Conservation (phyloP, 2,888 invertebrate genomes). For the Lysandra bellargus region DNA sequence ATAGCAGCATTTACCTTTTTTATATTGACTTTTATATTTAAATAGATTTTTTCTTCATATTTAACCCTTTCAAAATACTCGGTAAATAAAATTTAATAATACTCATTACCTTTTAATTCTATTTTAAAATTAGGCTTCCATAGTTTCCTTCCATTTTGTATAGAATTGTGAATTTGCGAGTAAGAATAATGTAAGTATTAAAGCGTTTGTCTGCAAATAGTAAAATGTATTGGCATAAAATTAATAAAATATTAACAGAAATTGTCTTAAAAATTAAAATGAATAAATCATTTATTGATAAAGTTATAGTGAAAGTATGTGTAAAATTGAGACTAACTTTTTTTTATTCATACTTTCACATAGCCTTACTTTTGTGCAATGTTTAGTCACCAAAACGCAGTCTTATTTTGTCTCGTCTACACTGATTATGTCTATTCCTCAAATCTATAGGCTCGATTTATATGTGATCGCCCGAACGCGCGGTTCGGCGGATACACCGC, state of each 20-base stretch:
- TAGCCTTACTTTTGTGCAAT: too few species aligned
- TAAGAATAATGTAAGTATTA: constrained; percentile 20
- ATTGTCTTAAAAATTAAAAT: background rate
- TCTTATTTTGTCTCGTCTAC: too few species aligned
- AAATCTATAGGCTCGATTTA: too few species aligned
- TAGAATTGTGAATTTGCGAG: constrained; percentile 11
- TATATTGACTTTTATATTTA: background rate
- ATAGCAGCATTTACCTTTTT: constrained; percentile 6
- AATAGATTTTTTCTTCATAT: background rate
- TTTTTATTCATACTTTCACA: too few species aligned
- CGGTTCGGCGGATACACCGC: too few species aligned
- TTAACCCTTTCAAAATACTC: background rate
- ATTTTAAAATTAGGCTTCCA: constrained; percentile 25
- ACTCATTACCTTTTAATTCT: constrained; percentile 9
- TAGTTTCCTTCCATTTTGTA: constrained; percentile 28
- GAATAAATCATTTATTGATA: too few species aligned
- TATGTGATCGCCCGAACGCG: too few species aligned
- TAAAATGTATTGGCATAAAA: background rate
- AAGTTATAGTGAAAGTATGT: too few species aligned
- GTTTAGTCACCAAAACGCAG: too few species aligned
- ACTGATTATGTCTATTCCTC: too few species aligned
- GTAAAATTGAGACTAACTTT: too few species aligned
- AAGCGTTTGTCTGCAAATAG: background rate
- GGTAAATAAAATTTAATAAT: background rate
- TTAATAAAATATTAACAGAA: background rate